A percentile compares a stretch with the other conserved stretches of the same genome.
Evolutionary conservation across 2,888 invertebrate genomes (phyloP).

Genomic region (Standfussiana lucernea): DNA sequence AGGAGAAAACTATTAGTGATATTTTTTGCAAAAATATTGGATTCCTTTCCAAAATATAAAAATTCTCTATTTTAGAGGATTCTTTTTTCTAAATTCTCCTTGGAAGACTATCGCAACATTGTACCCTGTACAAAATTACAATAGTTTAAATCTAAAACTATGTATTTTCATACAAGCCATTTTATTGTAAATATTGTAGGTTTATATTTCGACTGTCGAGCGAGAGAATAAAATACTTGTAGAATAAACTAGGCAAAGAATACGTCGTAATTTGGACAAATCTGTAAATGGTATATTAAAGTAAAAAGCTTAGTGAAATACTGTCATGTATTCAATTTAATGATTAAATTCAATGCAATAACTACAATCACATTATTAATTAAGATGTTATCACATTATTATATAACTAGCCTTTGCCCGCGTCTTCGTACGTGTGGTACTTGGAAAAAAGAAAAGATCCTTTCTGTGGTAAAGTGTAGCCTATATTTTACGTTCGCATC

Average conservation of each 20-base stretch:
- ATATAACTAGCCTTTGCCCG: slow-evolving; percentile 20
- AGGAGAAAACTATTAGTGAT: neutral
- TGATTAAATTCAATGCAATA: slow-evolving; percentile 33
- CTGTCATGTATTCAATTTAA: neutral
- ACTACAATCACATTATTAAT: slow-evolving; percentile 42
- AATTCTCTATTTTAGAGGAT: neutral
- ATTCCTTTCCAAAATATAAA: too few relatives aligned
- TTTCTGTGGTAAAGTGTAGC: too few relatives aligned
- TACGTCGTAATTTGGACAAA: slow-evolving; percentile 28
- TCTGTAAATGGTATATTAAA: neutral
- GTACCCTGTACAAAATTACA: slow-evolving; percentile 18
- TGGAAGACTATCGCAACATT: neutral
- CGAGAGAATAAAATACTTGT: slow-evolving; percentile 7
- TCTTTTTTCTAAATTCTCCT: neutral
- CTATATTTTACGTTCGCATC: too few relatives aligned
- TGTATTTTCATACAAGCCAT: slow-evolving; percentile 53
- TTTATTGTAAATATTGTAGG: slow-evolving; percentile 27
- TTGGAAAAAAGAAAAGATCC: too few relatives aligned
- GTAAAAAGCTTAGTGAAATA: neutral
- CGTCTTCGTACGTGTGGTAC: too few relatives aligned
- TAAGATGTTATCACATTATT: slow-evolving; percentile 10
- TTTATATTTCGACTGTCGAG: slow-evolving; percentile 26
- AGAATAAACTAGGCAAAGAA: neutral
- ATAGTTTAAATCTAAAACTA: slow-evolving; percentile 35
- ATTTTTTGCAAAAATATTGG: neutral